Conservation (phyloP, 1,140 invertebrate species). For the Drosophila suzukii region DNA sequence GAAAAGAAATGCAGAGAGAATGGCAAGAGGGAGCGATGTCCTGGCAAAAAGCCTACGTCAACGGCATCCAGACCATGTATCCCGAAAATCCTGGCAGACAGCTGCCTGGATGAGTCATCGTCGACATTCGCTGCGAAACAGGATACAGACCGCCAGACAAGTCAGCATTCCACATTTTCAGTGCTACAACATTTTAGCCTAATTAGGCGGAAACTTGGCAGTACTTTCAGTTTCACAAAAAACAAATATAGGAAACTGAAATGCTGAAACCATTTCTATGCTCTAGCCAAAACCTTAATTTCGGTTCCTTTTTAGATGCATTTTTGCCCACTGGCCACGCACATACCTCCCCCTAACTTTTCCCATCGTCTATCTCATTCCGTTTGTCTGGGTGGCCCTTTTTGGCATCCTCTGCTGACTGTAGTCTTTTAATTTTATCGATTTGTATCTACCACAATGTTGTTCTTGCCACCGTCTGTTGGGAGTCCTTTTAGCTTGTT, state of each 20-base stretch:
- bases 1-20: background rate
- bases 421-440: slow-evolving; percentile 70
- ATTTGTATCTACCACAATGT: slow-evolving; percentile 53
- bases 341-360: background rate
- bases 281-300: slow-evolving; percentile 16
- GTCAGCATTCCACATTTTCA: slow-evolving; percentile 4
- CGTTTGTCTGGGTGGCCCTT: slow-evolving; percentile 21
- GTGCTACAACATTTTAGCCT: slow-evolving; percentile 59
- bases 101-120: slow-evolving; percentile 43
- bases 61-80: slow-evolving; percentile 32
- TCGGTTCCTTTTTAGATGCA: slow-evolving; percentile 13
- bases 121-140: slow-evolving; percentile 22
- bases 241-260: background rate
- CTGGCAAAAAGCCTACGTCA: slow-evolving; percentile 34
- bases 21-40: slow-evolving; percentile 8
- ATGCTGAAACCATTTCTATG: slow-evolving; percentile 27
- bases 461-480: slow-evolving; percentile 34
- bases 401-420: slow-evolving; percentile 28
- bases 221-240: slow-evolving; percentile 53
- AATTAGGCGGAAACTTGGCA: slow-evolving; percentile 78
- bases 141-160: slow-evolving; percentile 30
- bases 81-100: slow-evolving; percentile 33
- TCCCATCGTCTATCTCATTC: slow-evolving; percentile 6
- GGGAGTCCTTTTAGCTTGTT: slow-evolving; percentile 44
- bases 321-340: slow-evolving; percentile 23